Base-by-base conservation (phyloP, 2,113 vertebrate species). In the Pedetes capensis region DNA sequence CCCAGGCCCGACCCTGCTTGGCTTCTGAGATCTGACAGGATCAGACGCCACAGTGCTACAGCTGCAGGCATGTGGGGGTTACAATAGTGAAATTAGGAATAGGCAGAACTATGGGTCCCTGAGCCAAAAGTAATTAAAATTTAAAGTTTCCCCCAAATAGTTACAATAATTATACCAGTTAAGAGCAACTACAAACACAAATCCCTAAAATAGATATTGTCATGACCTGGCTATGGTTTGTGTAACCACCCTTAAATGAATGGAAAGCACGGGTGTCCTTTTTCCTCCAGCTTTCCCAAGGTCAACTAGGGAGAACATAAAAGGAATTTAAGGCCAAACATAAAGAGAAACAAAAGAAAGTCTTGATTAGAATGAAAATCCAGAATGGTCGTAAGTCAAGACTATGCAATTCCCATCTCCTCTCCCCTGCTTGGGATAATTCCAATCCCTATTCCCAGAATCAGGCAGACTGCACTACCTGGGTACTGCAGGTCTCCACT, bases 51-150 rank as follows among this genome's bases (percentile, higher is more conserved):
- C n/a, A n/a, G n/a, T n/a, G n/a, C n/a, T n/a, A n/a, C n/a, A n/a
- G n/a, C n/a, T n/a, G n/a, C n/a, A n/a, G n/a, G n/a, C n/a, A 34
- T 44, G 76, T 51, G 29, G 23, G 32, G 37, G 6, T 25, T 89
- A 7, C 10, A 39, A 89, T 49, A 47, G 75, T 32, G 20, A 88
- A 68, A 63, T 74, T 37, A 74, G 78, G 42, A 78, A 68, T 25
- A 81, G 57, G 44, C 7, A 69, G n/a, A 53, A 82, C 61, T 75
- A n/a, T 20, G 3, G 20, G 20, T 51, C 14, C 20, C 68, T 63
- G 81, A 78, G 49, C 49, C 63, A 94, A 49, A 1, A 80, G 20
- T 34, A 57, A 93, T 68, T 95, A 91, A 85, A 85, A 82, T 81
- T 57, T 47, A 13, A 75, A 83, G 17, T 49, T 78, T 89, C 4